Evolutionary conservation across 2,113 vertebrate genomes (phyloP), one percentile per base, ranked within the genome.

Genomic region (Antigone vipio): DNA sequence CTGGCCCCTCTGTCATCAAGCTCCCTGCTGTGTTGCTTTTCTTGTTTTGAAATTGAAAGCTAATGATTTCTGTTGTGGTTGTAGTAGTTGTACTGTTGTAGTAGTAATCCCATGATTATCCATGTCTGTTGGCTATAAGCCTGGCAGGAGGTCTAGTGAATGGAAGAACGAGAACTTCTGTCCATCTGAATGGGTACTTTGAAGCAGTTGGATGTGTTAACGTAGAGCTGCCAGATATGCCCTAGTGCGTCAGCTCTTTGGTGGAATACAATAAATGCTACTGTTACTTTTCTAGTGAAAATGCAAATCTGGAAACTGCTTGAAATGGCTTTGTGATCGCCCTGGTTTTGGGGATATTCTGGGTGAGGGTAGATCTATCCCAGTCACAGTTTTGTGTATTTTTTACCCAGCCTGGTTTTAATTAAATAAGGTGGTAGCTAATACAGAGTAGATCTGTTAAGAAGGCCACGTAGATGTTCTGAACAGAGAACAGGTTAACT

Each of bases 61-160:
- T 96, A 92, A 92, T 97, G 91, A 87, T 95, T 95, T 95, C 80
- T 95, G 77, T 88, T 92, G 94, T 87, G 82, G 77, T 84, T 78
- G 76, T 92, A 94, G 94, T 56, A 88, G 95, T 88, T 44, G 74
- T 38, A 9, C 40, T 97, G 80, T 93, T 97, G 86, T 58, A 27
- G 88, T 95, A 82, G 91, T 95, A 97, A 96, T 96, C 94, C 97
- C 77, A 27, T 85, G 95, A 91, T 97, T 94, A 96, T 88, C 91
- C 81, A 56, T 85, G 95, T 96, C 73, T 93, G 73, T 88, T 95
- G 94, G 94, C 89, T 82, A 11, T 91, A 85, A 96, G 94, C 94
- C 89, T 93, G 95, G 84, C 91, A 95, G 85, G 77, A 92, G 73
- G 67, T 75, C 89, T 74, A 34, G 69, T 96, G 94, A 96, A 79